Percentiles rank a stretch among this genome's conserved stretches.
These are phyloP conservation scores for Standfussiana lucernea DNA, from an alignment of 2,888 invertebrate species.

Conservation along the genomic window DNA sequence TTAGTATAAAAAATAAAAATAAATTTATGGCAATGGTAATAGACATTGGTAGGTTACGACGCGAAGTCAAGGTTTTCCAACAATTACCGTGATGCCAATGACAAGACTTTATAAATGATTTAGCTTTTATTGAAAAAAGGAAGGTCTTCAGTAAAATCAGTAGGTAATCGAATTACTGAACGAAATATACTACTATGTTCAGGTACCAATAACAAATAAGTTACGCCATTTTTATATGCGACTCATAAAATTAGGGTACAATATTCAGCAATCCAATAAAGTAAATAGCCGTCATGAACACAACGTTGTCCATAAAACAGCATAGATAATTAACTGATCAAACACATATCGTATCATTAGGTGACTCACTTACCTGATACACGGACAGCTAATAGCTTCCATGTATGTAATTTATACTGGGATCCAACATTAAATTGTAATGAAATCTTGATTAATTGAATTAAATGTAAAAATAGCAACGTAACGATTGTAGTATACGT, in stretches of 20 bases:
- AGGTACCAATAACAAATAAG: background rate
- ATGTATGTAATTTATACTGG: constrained; percentile 40
- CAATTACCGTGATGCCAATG: constrained; percentile 44
- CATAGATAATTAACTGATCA: constrained; percentile 57
- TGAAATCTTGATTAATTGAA: constrained; percentile 27
- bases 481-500: background rate
- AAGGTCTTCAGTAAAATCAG: constrained; percentile 18
- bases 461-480: background rate
- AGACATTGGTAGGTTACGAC: constrained; percentile 17
- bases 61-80: constrained; percentile 41
- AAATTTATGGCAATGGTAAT: constrained; percentile 13
- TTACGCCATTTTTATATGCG: constrained; percentile 5
- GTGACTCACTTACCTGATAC: constrained; percentile 57
- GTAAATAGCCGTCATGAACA: constrained; percentile 31
- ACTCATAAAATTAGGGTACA: constrained; percentile 7
- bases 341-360: constrained; percentile 60
- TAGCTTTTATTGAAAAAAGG: constrained; percentile 28
- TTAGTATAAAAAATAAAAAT: constrained; percentile 25
- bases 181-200: background rate
- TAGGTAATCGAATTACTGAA: constrained; percentile 26
- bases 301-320: constrained; percentile 46
- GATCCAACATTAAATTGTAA: constrained; percentile 17
- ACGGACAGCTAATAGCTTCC: constrained; percentile 44
- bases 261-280: constrained; percentile 22
- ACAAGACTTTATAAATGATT: constrained; percentile 36